phyloP scores from a whole-genome alignment of 1,140 invertebrate genomes.

The Drosophila cardini region DNA sequence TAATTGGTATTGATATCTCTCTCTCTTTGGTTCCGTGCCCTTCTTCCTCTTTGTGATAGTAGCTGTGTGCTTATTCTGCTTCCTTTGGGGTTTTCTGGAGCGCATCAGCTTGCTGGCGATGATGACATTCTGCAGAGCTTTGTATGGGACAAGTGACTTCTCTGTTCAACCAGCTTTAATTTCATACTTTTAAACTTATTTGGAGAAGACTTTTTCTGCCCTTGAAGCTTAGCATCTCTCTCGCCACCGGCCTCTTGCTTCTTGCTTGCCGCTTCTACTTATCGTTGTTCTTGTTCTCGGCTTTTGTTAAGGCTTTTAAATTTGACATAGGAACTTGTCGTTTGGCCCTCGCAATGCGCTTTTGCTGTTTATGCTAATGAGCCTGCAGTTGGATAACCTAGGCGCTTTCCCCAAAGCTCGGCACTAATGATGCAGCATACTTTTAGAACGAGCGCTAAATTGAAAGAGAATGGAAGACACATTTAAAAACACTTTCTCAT shows the following conservation, averaged over 20 bases:
- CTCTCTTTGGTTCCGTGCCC: neutral
- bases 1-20: slow-evolving; percentile 50
- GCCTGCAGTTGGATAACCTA: slow-evolving; percentile 20
- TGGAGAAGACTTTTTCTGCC: slow-evolving; percentile 42
- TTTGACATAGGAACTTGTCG: slow-evolving; percentile 73
- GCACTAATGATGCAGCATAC: slow-evolving; percentile 78
- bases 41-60: slow-evolving; percentile 9
- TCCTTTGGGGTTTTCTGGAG: slow-evolving; percentile 15
- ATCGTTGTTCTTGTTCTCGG: slow-evolving; percentile 20
- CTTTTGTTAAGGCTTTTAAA: slow-evolving; percentile 40
- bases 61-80: neutral
- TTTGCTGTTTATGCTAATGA: slow-evolving; percentile 72
- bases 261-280: neutral
- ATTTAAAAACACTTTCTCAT: slow-evolving; percentile 62
- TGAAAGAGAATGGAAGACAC: slow-evolving; percentile 71
- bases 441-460: slow-evolving; percentile 79
- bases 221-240: slow-evolving; percentile 64
- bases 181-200: slow-evolving; percentile 57
- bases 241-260: neutral
- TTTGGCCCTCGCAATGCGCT: slow-evolving; percentile 74
- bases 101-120: slow-evolving; percentile 66
- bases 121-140: slow-evolving; percentile 44
- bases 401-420: slow-evolving; percentile 40
- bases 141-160: slow-evolving; percentile 52
- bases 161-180: slow-evolving; percentile 22